Evolutionary conservation across 2,113 vertebrate genomes (phyloP), one percentile per base, ranked within the genome.

Genomic region (Phaethon lepturus): DNA sequence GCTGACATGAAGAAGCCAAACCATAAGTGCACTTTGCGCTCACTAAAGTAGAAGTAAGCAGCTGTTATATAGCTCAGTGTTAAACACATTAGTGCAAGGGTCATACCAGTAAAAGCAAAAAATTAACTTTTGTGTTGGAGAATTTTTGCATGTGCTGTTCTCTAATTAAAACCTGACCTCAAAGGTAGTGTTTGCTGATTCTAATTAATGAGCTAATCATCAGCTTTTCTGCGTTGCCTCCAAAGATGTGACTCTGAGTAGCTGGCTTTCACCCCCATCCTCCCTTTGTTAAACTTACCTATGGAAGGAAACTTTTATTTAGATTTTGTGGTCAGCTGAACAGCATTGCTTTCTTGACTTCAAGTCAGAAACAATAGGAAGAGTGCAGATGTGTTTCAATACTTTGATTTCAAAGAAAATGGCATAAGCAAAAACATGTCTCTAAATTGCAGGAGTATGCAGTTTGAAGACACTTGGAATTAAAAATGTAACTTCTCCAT

Each of bases 41-140:
- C 47, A 12, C 15, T 17, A 14, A 71, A 73, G 66, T 19, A 47
- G 24, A 93, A 76, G 56, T 44, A 60, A 94, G 76, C 86, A 93
- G 69, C 89, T 97, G 77, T 82, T 77, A 29, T 10, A 42, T 52
- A 89, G 63, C 86, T 96, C 93, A 86, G 62, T 87, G 83, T 96
- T 97, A 96, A 98, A 81, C 47, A 72, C 15, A 58, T 31, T 49
- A 67, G 95, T 94, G 52, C 97, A 97, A 96, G 59, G 88, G 90
- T 97, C 67, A 22, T 82, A 93, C 25, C 45, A 50, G 77, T 93
- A 92, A 87, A 75, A 85, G 92, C 56, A 96, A 92, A 95, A 96
- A 95, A 92, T 88, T 89, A 96, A 83, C 89, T 94, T 94, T 49
- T 76, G 29, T 42, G 63, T 12, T 45, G 4, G 45, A 72, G 73